Evolutionary conservation across 1,140 invertebrate species (phyloP).

Genomic region (Drosophila murphyi): DNA sequence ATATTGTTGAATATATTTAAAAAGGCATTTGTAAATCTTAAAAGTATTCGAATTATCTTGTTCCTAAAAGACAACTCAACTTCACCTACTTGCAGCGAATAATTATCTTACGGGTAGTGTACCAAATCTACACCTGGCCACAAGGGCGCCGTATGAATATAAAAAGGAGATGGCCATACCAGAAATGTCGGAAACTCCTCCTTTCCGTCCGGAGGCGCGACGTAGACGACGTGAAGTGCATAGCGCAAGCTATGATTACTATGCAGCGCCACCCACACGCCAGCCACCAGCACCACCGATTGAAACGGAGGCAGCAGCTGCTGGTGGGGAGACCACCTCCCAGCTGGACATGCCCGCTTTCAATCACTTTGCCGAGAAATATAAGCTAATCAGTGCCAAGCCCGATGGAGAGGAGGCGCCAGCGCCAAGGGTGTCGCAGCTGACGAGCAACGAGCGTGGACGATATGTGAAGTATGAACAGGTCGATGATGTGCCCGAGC

Average conservation of each 20-base stretch:
- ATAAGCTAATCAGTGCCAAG: conserved; percentile 59
- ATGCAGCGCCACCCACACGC: conserved; percentile 60
- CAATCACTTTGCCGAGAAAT: conserved; percentile 74
- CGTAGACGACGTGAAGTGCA: conserved; percentile 48
- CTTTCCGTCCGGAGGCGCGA: conserved; percentile 19
- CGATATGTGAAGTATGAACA: conserved; percentile 63
- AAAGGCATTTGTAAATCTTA: too few relatives aligned
- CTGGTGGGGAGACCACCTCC: conserved; percentile 5
- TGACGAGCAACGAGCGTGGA: conserved; percentile 43
- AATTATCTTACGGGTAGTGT: conserved; percentile 59
- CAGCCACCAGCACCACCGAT: conserved; percentile 64
- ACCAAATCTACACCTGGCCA: conserved; percentile 52
- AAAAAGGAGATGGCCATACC: conserved; percentile 17
- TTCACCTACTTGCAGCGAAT: conserved; percentile 35
- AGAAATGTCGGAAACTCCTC: conserved; percentile 23
- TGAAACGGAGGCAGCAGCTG: neutral
- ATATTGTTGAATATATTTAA: neutral
- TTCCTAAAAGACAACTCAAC: neutral
- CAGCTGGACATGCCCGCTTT: conserved; percentile 72
- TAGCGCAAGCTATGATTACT: conserved; percentile 56
- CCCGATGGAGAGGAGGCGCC: neutral
- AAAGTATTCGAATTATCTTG: neutral
- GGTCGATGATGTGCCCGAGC: conserved; percentile 69
- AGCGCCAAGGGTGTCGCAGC: neutral
- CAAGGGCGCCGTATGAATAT: conserved; percentile 18